Percentiles rank a stretch among this genome's conserved stretches.
phyloP scores from a whole-genome alignment of 2,888 invertebrate genomes.

The Erebia aethiops region DNA sequence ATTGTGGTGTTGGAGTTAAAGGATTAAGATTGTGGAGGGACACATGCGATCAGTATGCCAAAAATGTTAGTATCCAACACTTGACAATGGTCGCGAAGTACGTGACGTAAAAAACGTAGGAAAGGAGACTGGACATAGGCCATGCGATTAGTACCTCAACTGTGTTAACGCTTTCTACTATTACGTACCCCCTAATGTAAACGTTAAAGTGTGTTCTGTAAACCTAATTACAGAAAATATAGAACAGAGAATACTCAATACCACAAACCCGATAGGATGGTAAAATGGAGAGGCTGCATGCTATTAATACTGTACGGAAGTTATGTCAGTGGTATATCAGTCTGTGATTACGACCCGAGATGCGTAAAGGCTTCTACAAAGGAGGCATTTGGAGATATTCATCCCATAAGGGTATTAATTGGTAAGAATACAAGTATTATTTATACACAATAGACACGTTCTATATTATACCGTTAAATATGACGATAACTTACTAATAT shows the following conservation, averaged over 20 bases:
- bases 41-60: slow-evolving; percentile 62
- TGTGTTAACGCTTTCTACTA: slow-evolving; percentile 56
- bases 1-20: slow-evolving; percentile 51
- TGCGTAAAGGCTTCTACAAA: neutral
- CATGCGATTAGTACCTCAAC: slow-evolving; percentile 59
- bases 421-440: slow-evolving; percentile 35
- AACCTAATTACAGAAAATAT: slow-evolving; percentile 15
- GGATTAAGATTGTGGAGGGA: slow-evolving; percentile 62
- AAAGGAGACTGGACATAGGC: slow-evolving; percentile 54
- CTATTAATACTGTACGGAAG: slow-evolving; percentile 53
- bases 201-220: no score
- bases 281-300: slow-evolving; percentile 63
- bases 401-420: slow-evolving; percentile 23
- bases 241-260: slow-evolving; percentile 26
- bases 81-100: slow-evolving; percentile 32
- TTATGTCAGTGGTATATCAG: slow-evolving; percentile 42
- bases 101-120: slow-evolving; percentile 49
- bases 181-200: slow-evolving; percentile 16
- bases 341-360: neutral
- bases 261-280: slow-evolving; percentile 66
- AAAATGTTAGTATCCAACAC: slow-evolving; percentile 62
- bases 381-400: neutral
- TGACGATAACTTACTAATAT: slow-evolving; percentile 49
- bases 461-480: slow-evolving; percentile 51
- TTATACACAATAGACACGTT: slow-evolving; percentile 41